Conservation (phyloP, 2,113 vertebrate genomes). For the Pedionomus torquatus region DNA sequence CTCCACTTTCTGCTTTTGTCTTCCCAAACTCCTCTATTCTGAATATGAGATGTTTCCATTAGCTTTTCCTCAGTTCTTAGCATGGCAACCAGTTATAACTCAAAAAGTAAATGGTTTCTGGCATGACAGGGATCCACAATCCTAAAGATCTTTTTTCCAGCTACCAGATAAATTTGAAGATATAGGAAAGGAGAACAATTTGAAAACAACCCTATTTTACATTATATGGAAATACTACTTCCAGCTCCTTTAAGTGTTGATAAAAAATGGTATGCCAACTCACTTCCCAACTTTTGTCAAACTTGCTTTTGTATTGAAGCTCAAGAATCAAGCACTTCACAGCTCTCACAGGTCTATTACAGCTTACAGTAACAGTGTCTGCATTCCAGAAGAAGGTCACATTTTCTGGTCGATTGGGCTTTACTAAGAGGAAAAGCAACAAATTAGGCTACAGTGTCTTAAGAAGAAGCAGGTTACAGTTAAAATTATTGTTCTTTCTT, state of each 20-base stretch:
- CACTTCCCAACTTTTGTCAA: slow-evolving; percentile 68
- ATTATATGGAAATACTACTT: neutral
- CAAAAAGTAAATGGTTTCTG: neutral
- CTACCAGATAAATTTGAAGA: neutral
- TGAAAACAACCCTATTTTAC: neutral
- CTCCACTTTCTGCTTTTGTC: neutral
- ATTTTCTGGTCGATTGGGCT: slow-evolving; percentile 45
- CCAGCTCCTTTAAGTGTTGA: neutral
- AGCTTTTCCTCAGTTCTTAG: neutral
- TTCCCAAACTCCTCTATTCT: neutral
- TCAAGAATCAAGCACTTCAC: slow-evolving; percentile 30
- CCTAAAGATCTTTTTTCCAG: neutral
- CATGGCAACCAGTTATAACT: neutral
- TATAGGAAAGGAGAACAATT: neutral
- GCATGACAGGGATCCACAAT: neutral
- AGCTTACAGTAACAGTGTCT: slow-evolving; percentile 17
- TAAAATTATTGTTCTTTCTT: neutral
- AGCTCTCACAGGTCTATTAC: neutral
- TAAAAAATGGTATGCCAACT: neutral
- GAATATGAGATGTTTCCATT: neutral
- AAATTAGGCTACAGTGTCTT: neutral
- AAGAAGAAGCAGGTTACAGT: neutral
- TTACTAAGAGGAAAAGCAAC: slow-evolving; percentile 45
- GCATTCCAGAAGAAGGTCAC: slow-evolving; percentile 56
- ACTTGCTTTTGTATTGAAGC: slow-evolving; percentile 62